These are phyloP conservation scores for Protula sp. DNA, from an alignment of 2,888 invertebrate species.

Conservation along the genomic window DNA sequence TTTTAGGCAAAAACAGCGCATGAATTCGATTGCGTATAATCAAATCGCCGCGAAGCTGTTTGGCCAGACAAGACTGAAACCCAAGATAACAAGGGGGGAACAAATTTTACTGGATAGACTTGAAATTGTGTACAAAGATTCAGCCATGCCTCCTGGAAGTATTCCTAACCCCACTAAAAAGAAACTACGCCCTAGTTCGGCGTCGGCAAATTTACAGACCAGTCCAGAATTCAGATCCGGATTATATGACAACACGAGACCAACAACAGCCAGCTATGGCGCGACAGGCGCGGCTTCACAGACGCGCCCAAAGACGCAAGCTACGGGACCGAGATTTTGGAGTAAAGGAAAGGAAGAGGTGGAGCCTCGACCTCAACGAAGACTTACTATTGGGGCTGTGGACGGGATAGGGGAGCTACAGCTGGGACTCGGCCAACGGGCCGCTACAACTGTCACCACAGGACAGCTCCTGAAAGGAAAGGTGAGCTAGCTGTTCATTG, in stretches of 20 bases:
- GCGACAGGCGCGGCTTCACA: background rate
- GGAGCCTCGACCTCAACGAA: constrained; percentile 20
- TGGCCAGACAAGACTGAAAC: too few species aligned
- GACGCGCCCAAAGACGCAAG: constrained; percentile 38
- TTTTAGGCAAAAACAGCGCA: background rate
- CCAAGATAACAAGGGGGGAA: background rate
- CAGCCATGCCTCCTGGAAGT: constrained; percentile 11
- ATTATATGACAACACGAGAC: constrained; percentile 36
- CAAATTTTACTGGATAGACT: background rate
- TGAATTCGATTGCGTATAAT: background rate
- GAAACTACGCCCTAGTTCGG: constrained; percentile 45
- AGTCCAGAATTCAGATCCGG: constrained; percentile 42
- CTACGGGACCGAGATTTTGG: constrained; percentile 31
- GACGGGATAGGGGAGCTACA: constrained; percentile 36
- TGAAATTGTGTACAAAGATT: background rate
- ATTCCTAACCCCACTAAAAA: constrained; percentile 26
- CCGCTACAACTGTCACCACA: constrained; percentile 16
- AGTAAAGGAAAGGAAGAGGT: constrained; percentile 6
- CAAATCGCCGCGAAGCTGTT: background rate
- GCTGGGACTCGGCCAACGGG: constrained; percentile 26
- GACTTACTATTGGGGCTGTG: constrained; percentile 39
- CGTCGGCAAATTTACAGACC: constrained; percentile 46
- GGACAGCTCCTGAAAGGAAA: background rate
- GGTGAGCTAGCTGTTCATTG: constrained; percentile 7
- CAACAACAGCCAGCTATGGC: constrained; percentile 31